These are phyloP conservation scores for Phania funesta DNA, from an alignment of 2,888 invertebrate species.

Conservation along the genomic window DNA sequence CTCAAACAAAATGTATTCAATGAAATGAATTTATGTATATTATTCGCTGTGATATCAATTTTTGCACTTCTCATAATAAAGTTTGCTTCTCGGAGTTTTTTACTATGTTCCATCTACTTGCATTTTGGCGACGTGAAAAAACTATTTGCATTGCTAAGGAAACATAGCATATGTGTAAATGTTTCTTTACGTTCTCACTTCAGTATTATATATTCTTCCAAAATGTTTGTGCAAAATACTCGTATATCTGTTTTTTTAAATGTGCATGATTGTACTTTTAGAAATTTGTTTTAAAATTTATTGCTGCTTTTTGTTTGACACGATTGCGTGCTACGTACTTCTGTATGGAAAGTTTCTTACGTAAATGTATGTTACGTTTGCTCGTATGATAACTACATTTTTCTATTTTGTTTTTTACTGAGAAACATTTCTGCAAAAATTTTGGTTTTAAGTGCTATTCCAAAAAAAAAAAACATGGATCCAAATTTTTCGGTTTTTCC, in stretches of 20 bases:
- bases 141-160: conserved; percentile 38
- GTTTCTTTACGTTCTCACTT: conserved; percentile 26
- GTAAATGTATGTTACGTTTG: neutral
- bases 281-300: no score
- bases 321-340: conserved; percentile 15
- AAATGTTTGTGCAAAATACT: neutral
- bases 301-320: conserved; percentile 54
- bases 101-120: conserved; percentile 6
- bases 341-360: conserved; percentile 3
- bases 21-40: neutral
- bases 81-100: conserved; percentile 4
- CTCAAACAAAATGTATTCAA: neutral
- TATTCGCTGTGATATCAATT: conserved; percentile 44
- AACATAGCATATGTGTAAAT: conserved; percentile 45
- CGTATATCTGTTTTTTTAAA: neutral
- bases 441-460: conserved; percentile 56
- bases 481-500: conserved; percentile 37
- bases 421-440: conserved; percentile 29
- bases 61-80: conserved; percentile 46
- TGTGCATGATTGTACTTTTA: conserved; percentile 44
- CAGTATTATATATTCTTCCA: neutral
- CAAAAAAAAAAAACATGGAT: conserved; percentile 24
- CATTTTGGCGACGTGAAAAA: conserved; percentile 2
- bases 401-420: conserved; percentile 22
- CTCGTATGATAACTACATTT: conserved; percentile 26